Percentiles rank a stretch among this genome's conserved stretches.
These are phyloP conservation scores for Poliocrania exsul DNA, from an alignment of 2,797 vertebrate genomes.

Conservation along the genomic window DNA sequence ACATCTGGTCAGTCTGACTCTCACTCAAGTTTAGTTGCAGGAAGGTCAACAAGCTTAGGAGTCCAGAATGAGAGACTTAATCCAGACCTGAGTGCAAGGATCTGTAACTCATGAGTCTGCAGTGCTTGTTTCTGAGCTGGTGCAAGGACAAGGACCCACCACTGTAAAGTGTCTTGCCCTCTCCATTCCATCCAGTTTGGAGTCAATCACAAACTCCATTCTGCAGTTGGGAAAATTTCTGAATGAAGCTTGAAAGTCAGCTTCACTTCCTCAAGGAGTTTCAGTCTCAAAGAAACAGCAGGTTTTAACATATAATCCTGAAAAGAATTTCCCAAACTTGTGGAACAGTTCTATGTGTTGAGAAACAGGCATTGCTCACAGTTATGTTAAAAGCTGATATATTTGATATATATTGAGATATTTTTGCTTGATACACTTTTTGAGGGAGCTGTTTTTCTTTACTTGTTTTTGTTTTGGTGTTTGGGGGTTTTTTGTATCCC, in stretches of 20 bases:
- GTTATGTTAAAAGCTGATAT: not conserved
- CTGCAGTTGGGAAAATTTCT: not conserved
- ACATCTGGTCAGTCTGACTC: not conserved
- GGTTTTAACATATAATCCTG: not conserved
- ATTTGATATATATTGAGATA: not conserved
- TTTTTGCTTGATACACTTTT: not conserved
- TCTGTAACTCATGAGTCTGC: not conserved
- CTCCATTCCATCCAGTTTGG: not conserved
- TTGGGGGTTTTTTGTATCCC: not conserved
- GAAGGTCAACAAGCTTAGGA: not conserved
- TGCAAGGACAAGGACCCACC: not conserved
- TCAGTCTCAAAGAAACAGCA: not conserved
- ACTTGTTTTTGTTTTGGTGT: not conserved
- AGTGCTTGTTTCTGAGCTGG: not conserved
- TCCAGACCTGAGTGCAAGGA: not conserved
- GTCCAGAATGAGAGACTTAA: not conserved
- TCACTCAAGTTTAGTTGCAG: not conserved
- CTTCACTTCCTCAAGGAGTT: not conserved
- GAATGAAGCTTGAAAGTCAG: not conserved
- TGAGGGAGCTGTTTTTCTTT: rapidly evolving
- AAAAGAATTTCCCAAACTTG: not conserved
- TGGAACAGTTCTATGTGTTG: not conserved
- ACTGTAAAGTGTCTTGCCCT: not conserved
- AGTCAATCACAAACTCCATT: not conserved
- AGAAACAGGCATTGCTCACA: not conserved